Base-by-base conservation (phyloP, 2,113 vertebrate genomes). In the Archocentrus centrarchus region DNA sequence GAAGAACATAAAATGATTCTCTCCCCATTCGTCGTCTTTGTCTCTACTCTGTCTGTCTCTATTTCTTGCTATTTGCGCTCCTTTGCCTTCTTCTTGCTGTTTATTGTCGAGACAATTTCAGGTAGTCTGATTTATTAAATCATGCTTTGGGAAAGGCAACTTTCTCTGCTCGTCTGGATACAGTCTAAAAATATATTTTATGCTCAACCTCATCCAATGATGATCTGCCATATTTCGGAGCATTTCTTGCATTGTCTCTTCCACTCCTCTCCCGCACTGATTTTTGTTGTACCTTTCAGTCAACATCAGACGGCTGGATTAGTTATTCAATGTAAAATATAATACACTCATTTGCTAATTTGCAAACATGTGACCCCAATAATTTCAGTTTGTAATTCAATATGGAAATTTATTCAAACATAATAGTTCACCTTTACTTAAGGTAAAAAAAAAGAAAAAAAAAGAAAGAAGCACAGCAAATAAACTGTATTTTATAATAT, bases 271-370 rank as follows among this genome's bases (percentile, higher is more conserved):
- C 60, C 75, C 59, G 75, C 39, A 73, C 75, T 50, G 39, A 39
- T 30, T 35, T 22, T 82, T 53, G 27, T 73, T 47, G 27, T 35
- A 55, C 68, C 68, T 14, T 35, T 73, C 68, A 73, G 77, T 80
- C 85, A 85, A 86, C n/a, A 81, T 41, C 59, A 88, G 80, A 86
- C 90, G 87, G 87, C 84, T 88, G 85, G 76, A 70, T 82, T 88
- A 89, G 88, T 86, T 86, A 93, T 93, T 87, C 81, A 88, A 83
- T 70, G 81, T 94, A 86, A 91, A 88, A 88, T 77, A 86, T 81
- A 87, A 90, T 87, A 93, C 93, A 92, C 83, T 93, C 85, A 94
- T 96, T 95, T 94, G 89, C 93, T 94, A 94, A 96, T 96, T 95
- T 95, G 92, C 87, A 90, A 86, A 85, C 73, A 88, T 89, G 85